A percentile compares a stretch with the other conserved stretches of the same genome.
phyloP scores from a whole-genome alignment of 35 echinoderm and acorn worm species.

The Apostichopus californicus region DNA sequence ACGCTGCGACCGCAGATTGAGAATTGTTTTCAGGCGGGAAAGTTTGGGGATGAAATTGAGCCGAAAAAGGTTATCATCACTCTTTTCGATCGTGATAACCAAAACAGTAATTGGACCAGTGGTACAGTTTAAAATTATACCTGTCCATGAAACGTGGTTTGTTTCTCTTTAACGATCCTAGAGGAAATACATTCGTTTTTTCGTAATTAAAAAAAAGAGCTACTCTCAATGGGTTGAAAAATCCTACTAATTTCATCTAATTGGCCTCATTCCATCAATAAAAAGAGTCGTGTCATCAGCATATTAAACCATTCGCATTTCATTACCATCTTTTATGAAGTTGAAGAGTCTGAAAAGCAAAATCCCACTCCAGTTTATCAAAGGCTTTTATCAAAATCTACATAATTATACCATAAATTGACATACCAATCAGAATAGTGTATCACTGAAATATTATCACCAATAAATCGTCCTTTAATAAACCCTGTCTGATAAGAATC shows the following conservation, averaged over 20 bases:
- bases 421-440: neutral
- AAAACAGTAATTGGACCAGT: neutral
- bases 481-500: conserved; percentile 24
- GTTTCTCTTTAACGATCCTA: no score
- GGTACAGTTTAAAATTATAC: no score
- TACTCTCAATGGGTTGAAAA: neutral
- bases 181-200: no score
- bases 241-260: neutral
- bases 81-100: neutral
- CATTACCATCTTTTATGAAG: neutral
- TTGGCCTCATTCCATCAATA: neutral
- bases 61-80: conserved; percentile 2
- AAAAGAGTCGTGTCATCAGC: neutral
- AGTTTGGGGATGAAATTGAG: neutral
- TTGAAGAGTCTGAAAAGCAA: no score
- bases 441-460: conserved; percentile 24
- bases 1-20: no score
- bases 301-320: neutral
- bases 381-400: neutral
- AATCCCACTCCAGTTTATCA: no score
- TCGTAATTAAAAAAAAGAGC: no score
- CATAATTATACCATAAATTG: neutral
- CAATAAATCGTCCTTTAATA: conserved; percentile 33
- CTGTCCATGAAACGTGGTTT: no score
- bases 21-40: neutral